These are phyloP conservation scores for Heliothis peltigera DNA, from an alignment of 2,888 invertebrate genomes.

Conservation along the genomic window DNA sequence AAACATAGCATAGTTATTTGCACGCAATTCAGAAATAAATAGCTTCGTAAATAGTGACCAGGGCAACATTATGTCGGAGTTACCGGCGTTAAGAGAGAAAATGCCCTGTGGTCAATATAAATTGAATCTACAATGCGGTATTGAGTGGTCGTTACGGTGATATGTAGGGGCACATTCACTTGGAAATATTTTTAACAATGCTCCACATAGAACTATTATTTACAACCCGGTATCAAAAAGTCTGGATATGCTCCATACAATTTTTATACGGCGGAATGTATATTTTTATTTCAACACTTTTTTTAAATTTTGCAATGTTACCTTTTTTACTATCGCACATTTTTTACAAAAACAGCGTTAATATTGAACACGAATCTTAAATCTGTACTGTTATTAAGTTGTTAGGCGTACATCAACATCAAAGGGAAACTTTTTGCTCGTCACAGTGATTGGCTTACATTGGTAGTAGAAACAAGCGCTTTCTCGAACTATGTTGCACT, in stretches of 20 bases:
- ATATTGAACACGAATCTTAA: constrained; percentile 46
- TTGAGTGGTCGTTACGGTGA: constrained; percentile 81
- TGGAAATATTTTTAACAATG: constrained; percentile 63
- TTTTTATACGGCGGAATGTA: constrained; percentile 15
- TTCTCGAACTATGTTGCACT: constrained; percentile 52
- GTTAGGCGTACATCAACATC: constrained; percentile 46
- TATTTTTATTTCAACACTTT: constrained; percentile 6
- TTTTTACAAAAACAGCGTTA: constrained; percentile 36
- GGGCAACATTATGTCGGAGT: constrained; percentile 61
- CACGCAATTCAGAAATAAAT: constrained; percentile 74
- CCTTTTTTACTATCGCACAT: neutral
- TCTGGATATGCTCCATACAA: constrained; percentile 7
- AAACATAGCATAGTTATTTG: constrained; percentile 52
- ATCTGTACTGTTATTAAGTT: constrained; percentile 49
- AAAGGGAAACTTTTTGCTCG: constrained; percentile 54
- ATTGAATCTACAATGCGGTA: constrained; percentile 82
- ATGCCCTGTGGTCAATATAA: constrained; percentile 83
- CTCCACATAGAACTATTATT: constrained; percentile 59
- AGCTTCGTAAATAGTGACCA: constrained; percentile 71
- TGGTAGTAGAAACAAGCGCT: constrained; percentile 43
- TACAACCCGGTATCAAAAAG: constrained; percentile 33
- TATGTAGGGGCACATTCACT: constrained; percentile 74
- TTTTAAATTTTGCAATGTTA: constrained; percentile 12
- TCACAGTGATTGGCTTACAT: constrained; percentile 53
- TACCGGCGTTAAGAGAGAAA: constrained; percentile 71